Base-by-base conservation (phyloP, 2,888 invertebrate genomes). In the Pseudanteris insignis region DNA sequence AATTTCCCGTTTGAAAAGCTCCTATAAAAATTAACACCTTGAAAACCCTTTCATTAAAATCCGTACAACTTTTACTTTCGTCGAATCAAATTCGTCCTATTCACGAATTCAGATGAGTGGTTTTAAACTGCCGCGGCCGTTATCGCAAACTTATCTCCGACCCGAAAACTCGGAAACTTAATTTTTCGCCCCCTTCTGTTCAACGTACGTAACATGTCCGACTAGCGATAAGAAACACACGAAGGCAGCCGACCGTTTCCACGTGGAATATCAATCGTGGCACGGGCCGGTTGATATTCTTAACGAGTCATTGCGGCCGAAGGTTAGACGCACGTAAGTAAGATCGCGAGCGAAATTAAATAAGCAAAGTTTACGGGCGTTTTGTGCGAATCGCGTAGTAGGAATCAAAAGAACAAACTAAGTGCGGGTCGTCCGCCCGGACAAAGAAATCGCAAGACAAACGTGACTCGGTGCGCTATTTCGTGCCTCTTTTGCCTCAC, bases 341-440 rank as follows among this genome's bases (percentile, higher is more conserved):
- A 37, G 44, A 30, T 30, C 37, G 26, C 44, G 43, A 43, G 64
- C 66, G 64, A 76, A 77, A 77, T 77, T 76, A 77, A 76, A 76
- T 77, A 76, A 77, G 70, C 72, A 69, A 77, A 76, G 70, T 76
- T 74, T 63, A 65, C 57, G 54, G 44, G 59, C 66, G 66, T 50
- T 51, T 46, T 24, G 43, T 38, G n/a, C 24, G 51, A 63, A 50
- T 40, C 50, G 34, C 67, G 70, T 67, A 67, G 74, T 18, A 71
- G 69, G 70, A 76, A 75, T 74, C 71, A 67, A 70, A 74, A 77
- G 74, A 76, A 75, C 74, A 76, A 77, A 76, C 74, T 70, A 61
- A 59, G 51, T 61, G 47, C 32, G 12, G 55, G 65, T 63, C 61
- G 46, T 34, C 37, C 55, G 37, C 47, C 62, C 28, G 68, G 63